Evolutionary conservation across 2,888 invertebrate genomes (phyloP).

Genomic region (Iphiclides podalirius): DNA sequence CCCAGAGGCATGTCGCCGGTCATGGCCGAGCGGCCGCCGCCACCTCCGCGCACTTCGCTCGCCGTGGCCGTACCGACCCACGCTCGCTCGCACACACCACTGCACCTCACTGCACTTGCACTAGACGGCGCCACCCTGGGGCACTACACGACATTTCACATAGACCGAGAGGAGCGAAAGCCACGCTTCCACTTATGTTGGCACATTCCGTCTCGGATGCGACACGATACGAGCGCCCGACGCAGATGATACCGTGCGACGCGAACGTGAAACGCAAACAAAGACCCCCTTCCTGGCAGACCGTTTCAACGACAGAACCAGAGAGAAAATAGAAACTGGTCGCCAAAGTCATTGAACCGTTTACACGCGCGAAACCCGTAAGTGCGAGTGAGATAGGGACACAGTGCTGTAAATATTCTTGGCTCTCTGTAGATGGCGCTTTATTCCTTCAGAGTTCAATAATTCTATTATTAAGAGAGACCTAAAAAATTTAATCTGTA

Average conservation of each 20-base stretch:
- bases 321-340: conserved; percentile 80
- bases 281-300: conserved; percentile 70
- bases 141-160: conserved; percentile 73
- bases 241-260: conserved; percentile 69
- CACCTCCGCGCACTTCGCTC: conserved; percentile 69
- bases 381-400: conserved; percentile 66
- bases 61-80: conserved; percentile 68
- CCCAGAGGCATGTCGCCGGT: conserved; percentile 78
- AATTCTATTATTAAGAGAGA: conserved; percentile 43
- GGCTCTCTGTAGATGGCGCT: conserved; percentile 52
- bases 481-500: conserved; percentile 35
- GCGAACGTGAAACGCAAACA: conserved; percentile 79
- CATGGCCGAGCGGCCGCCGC: conserved; percentile 75
- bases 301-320: conserved; percentile 74
- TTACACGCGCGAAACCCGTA: conserved; percentile 53
- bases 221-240: conserved; percentile 60
- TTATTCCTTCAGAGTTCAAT: too few relatives aligned
- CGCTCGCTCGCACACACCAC: conserved; percentile 66
- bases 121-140: conserved; percentile 73
- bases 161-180: conserved; percentile 72
- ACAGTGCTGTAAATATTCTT: conserved; percentile 22
- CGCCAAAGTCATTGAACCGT: conserved; percentile 79
- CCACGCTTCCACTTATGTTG: conserved; percentile 75
- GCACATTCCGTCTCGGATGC: conserved; percentile 76
- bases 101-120: conserved; percentile 79